Evolutionary conservation across 2,797 vertebrate species (phyloP).

Genomic region (Helicolenus hilgendorfi): DNA sequence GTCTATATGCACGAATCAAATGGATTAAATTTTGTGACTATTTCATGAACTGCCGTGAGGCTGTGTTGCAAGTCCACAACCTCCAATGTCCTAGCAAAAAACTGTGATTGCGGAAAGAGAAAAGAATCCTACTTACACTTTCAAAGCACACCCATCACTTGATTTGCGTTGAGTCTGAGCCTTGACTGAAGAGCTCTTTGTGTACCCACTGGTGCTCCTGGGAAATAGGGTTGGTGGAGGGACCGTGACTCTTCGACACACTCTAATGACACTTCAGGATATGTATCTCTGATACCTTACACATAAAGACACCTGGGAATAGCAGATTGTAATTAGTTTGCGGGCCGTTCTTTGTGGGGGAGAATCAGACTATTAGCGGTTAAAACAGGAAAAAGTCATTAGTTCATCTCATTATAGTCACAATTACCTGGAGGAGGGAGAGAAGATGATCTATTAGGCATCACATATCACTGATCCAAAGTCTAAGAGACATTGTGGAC

Average conservation of each 20-base stretch:
- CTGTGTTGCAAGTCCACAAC: background rate
- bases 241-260: conserved; percentile 3
- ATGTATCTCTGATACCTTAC: conserved; percentile 20
- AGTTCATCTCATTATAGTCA: conserved; percentile 80
- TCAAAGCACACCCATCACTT: conserved; percentile 30
- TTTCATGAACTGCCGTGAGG: too few relatives aligned
- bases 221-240: conserved; percentile 12
- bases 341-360: conserved; percentile 27
- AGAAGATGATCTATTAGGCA: conserved; percentile 60
- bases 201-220: background rate
- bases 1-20: too few relatives aligned
- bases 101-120: background rate
- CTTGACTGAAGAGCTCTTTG: conserved; percentile 14
- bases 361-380: conserved; percentile 61
- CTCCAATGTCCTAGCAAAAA: background rate
- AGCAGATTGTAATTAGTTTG: conserved; percentile 70
- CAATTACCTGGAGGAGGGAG: conserved; percentile 72
- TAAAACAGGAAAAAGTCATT: conserved; percentile 76
- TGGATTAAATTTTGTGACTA: too few relatives aligned
- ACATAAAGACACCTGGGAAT: conserved; percentile 64
- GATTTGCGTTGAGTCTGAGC: background rate
- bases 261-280: conserved; percentile 23
- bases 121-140: conserved; percentile 16
- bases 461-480: conserved; percentile 62
- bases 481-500: conserved; percentile 21